Conservation (phyloP, 1,140 invertebrate species). For the Drosophila pandora region DNA sequence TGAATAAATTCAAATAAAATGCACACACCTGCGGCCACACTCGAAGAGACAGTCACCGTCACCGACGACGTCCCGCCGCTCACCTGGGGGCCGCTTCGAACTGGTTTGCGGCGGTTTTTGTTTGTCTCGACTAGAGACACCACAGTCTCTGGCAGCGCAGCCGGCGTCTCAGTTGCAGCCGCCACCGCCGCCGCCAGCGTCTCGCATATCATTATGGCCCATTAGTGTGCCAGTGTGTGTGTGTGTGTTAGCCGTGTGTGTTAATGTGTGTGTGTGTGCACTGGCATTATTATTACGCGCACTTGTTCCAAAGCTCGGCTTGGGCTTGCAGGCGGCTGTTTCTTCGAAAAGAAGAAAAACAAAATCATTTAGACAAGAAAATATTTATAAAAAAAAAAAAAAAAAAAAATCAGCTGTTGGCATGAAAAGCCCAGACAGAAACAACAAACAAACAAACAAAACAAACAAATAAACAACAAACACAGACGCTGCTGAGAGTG, state of each 20-base stretch:
- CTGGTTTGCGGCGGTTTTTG: slow-evolving; percentile 68
- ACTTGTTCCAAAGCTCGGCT: slow-evolving; percentile 41
- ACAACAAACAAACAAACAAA: background rate
- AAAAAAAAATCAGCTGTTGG: background rate
- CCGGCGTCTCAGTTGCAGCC: background rate
- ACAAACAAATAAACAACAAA: background rate
- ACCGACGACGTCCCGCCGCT: slow-evolving; percentile 6
- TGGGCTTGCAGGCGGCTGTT: slow-evolving; percentile 13
- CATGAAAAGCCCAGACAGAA: background rate
- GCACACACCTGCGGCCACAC: slow-evolving; percentile 41
- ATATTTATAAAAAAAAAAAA: slow-evolving; percentile 16
- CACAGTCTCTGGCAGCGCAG: background rate
- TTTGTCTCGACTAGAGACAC: slow-evolving; percentile 34
- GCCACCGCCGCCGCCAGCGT: slow-evolving; percentile 24
- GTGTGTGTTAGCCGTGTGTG: background rate
- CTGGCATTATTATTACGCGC: slow-evolving; percentile 52
- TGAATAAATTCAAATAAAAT: slow-evolving; percentile 9
- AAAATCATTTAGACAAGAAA: background rate
- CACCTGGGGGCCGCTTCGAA: slow-evolving; percentile 54
- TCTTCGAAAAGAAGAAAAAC: slow-evolving; percentile 18
- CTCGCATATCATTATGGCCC: slow-evolving; percentile 56
- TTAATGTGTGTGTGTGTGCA: slow-evolving; percentile 7
- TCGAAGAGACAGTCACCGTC: slow-evolving; percentile 24
- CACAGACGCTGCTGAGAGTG: background rate
- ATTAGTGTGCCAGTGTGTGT: background rate